Conservation (phyloP, 2,888 invertebrate genomes). For the Pandemis heparana region DNA sequence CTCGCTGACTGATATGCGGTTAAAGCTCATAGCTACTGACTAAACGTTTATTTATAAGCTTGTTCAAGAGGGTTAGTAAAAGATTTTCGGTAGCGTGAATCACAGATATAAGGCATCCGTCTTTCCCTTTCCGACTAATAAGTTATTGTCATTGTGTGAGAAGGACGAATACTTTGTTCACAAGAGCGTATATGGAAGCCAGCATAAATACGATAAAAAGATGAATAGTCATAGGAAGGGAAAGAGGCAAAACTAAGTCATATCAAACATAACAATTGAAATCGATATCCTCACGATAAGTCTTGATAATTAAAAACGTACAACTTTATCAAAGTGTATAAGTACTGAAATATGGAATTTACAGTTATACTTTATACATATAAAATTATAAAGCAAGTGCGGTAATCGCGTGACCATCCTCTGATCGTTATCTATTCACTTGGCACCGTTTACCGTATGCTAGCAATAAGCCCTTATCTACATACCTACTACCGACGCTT, state of each 20-base stretch:
- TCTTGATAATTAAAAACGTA: not conserved
- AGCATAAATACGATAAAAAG: not conserved
- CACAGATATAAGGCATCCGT: not conserved
- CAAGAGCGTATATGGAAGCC: not conserved
- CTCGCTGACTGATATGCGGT: constrained; percentile 20
- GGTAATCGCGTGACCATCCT: constrained; percentile 27
- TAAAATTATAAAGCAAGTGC: constrained; percentile 18
- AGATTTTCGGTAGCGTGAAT: not conserved
- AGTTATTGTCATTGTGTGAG: not conserved
- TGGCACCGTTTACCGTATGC: constrained; percentile 27
- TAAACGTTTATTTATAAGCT: constrained; percentile 34
- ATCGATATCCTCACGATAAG: not conserved
- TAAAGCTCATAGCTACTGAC: constrained; percentile 27
- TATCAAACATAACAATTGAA: not conserved
- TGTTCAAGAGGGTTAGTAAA: constrained; percentile 26
- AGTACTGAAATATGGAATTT: constrained; percentile 1
- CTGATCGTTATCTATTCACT: constrained; percentile 35
- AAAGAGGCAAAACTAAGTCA: not conserved
- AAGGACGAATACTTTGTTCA: not conserved
- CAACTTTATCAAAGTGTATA: constrained; percentile 13
- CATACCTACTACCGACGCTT: constrained; percentile 19
- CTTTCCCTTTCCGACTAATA: not conserved
- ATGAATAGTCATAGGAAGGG: not conserved
- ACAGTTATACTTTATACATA: not conserved
- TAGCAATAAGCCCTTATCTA: constrained; percentile 32